Base-by-base conservation (phyloP, 2,113 vertebrate genomes). In the Mobula hypostoma region DNA sequence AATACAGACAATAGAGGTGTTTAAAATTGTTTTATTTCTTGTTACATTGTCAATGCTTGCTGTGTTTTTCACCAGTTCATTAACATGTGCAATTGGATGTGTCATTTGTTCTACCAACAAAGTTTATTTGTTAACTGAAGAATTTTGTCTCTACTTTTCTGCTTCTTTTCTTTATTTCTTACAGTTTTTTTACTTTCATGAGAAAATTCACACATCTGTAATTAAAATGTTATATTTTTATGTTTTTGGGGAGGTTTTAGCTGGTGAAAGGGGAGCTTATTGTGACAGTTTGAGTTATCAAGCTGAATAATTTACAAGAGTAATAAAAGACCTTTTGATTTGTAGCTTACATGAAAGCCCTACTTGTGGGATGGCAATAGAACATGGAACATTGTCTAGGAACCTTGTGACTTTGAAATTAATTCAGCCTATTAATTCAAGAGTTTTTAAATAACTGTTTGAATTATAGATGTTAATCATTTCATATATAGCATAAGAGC, bases 191-290 rank as follows among this genome's bases (percentile, higher is more conserved):
- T 93, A 14, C 68, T 56, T 93, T 90, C 61, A 90, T 90, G 63
- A 90, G 85, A 27, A 66, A 93, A 76, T 74, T 93, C 68, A 93
- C 68, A 72, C 70, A 29, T 93, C 91, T 93, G 91, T 76, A 93
- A 93, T 93, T 93, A 93, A 74, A 93, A 56, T 93, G 48, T 74
- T 74, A 93, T 32, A 56, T 72, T 68, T 76, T 93, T 74, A 74
- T 48, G 70, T 74, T 70, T 93, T 14, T 70, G 40, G 91, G 91
- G 91, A 76, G 70, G 68, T 76, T 93, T 27, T 32, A 93, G 24
- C 9, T 76, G 40, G 68, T 48, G 85, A 48, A 93, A 93, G 32
- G 36, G 68, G 56, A 93, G 66, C 74, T 74, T 74, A 93, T 93
- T 93, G 70, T 93, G 68, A 74, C 36, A 74, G 70, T 76, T 48